phyloP scores from a whole-genome alignment of 2,113 vertebrate genomes.

The Notechis scutatus region DNA sequence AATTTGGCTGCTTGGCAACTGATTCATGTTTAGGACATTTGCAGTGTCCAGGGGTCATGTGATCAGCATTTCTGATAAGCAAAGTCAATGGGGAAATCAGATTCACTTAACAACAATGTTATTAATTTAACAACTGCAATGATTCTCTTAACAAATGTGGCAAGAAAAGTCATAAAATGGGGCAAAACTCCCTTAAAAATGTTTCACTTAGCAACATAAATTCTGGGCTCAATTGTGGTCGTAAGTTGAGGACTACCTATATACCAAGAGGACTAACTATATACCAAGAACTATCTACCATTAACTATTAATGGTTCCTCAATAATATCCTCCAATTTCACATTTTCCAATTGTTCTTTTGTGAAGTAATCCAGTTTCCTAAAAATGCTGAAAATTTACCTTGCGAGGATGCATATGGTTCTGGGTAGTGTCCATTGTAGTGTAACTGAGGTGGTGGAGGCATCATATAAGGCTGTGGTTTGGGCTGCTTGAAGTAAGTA shows the following conservation, averaged over 20 bases:
- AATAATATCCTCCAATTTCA: neutral
- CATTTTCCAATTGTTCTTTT: neutral
- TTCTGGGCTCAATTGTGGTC: neutral
- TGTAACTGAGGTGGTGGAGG: constrained; percentile 86
- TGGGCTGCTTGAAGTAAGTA: constrained; percentile 73
- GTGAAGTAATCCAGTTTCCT: neutral
- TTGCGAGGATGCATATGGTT: constrained; percentile 92
- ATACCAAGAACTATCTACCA: neutral
- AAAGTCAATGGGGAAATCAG: neutral
- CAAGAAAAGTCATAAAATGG: neutral
- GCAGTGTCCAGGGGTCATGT: neutral
- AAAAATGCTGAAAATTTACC: constrained; percentile 67
- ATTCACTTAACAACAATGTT: neutral
- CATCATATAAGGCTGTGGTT: constrained; percentile 91
- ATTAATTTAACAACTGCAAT: too few species aligned
- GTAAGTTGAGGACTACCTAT: neutral
- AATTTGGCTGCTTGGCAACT: neutral
- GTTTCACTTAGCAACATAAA: neutral
- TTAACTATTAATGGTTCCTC: neutral
- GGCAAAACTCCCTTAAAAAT: neutral
- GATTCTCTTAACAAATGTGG: neutral
- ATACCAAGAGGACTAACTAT: neutral
- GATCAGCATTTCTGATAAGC: neutral
- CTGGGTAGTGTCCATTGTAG: constrained; percentile 92
- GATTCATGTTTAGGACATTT: neutral